Evolutionary conservation across 2,888 invertebrate species (phyloP).

Genomic region (Furcula furcula): DNA sequence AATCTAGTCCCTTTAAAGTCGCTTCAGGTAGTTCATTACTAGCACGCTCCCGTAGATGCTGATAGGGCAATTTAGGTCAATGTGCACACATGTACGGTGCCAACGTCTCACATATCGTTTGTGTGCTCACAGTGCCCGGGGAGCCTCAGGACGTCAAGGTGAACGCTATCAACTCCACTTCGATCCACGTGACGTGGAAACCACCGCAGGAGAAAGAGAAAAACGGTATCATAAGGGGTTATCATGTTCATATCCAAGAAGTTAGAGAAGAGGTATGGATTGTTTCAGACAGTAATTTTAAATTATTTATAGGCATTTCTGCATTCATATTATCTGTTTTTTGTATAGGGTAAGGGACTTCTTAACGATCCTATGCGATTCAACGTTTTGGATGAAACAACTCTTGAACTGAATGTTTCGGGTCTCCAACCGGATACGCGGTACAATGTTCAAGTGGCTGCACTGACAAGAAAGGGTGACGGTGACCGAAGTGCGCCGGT

Average conservation of each 20-base stretch:
- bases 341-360: conserved; percentile 85
- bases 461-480: conserved; percentile 97
- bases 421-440: conserved; percentile 97
- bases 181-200: conserved; percentile 97
- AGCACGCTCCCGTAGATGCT: conserved; percentile 79
- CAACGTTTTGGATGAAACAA: conserved; percentile 90
- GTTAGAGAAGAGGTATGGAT: conserved; percentile 88
- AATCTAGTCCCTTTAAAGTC: conserved; percentile 55
- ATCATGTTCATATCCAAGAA: conserved; percentile 97
- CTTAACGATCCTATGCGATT: conserved; percentile 94
- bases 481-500: conserved; percentile 95
- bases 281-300: no score
- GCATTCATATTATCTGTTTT: no score
- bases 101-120: conserved; percentile 40
- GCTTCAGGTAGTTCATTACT: conserved; percentile 67
- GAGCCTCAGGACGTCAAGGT: conserved; percentile 97
- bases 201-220: conserved; percentile 95
- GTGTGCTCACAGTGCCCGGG: conserved; percentile 93
- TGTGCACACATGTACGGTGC: conserved; percentile 38
- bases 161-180: conserved; percentile 95
- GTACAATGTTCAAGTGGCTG: conserved; percentile 97
- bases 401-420: conserved; percentile 90
- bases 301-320: no score
- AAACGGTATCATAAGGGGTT: conserved; percentile 97
- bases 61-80: conserved; percentile 79